Evolutionary conservation across 2,113 vertebrate genomes (phyloP), one percentile per base, ranked within the genome.

Genomic region (Corythoichthys intestinalis): DNA sequence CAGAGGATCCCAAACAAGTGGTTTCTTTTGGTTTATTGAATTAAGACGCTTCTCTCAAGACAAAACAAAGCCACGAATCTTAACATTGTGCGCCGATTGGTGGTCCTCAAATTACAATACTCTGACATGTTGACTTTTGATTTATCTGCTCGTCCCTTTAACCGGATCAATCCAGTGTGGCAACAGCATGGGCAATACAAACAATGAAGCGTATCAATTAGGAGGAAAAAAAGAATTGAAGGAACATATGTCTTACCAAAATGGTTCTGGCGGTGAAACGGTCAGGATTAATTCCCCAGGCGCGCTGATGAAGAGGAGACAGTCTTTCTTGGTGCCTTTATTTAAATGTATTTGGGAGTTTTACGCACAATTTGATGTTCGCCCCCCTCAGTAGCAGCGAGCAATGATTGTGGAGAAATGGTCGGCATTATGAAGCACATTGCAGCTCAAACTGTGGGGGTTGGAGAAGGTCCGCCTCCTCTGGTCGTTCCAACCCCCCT

Each of bases 381-480:
- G 63, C 70, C 80, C 67, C 66, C 48, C 56, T 48, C 15, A 35
- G 4, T 39, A 28, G 65, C 46, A 59, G 67, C 59, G n/a, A 5
- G 59, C 64, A 69, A 69, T 72, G 73, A 63, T 65, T 69, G 70
- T 68, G 20, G 20, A 54, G 83, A 77, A 82, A 76, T 75, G 80
- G 38, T 80, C 61, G 49, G 82, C 75, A 86, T 85, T 77, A 72
- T 76, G 83, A 80, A 79, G 62, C 46, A 56, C 57, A 67, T 57
- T 28, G 46, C 28, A 71, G 49, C 52, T 73, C 28, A 34, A 63
- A 70, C 44, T 72, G 78, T 90, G 87, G 90, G 90, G 86, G 90
- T 89, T 80, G 85, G 65, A 7, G 65, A 73, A 28, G 86, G 65
- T 78, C 86, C 91, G 88, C 89, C 91, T 85, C 73, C 75, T 81